phyloP scores from a whole-genome alignment of 1,140 invertebrate species.

The Wasmannia auropunctata region DNA sequence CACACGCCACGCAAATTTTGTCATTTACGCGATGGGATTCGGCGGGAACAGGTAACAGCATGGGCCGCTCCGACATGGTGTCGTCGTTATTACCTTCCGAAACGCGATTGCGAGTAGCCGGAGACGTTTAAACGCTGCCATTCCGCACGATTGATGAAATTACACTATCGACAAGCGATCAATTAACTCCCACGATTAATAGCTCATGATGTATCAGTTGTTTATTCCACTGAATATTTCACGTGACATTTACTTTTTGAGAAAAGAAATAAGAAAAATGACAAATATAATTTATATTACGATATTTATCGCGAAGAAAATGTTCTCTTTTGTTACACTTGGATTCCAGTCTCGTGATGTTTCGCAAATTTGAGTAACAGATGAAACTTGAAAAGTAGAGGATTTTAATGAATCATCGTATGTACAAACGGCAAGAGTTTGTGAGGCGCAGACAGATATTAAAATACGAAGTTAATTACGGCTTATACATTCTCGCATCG shows the following conservation, averaged over 20 bases:
- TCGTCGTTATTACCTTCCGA: background rate
- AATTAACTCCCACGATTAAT: background rate
- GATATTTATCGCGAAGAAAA: background rate
- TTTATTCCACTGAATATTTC: background rate
- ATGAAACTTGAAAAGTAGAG: background rate
- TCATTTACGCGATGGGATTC: background rate
- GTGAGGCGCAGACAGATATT: background rate
- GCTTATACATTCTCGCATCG: background rate
- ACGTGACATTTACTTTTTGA: background rate
- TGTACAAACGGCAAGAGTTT: background rate
- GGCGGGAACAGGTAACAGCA: background rate
- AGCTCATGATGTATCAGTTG: background rate
- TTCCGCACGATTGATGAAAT: background rate
- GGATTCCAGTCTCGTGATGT: background rate
- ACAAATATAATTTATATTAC: background rate
- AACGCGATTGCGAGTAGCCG: background rate
- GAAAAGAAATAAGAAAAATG: background rate
- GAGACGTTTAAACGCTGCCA: background rate
- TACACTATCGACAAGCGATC: background rate
- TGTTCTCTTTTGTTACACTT: background rate
- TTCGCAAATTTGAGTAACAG: background rate
- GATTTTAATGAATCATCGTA: background rate
- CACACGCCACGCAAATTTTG: background rate
- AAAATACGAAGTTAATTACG: conserved; percentile 4
- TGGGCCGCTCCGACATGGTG: background rate